phyloP scores from a whole-genome alignment of 2,797 vertebrate species.

The Siniperca scherzeri region DNA sequence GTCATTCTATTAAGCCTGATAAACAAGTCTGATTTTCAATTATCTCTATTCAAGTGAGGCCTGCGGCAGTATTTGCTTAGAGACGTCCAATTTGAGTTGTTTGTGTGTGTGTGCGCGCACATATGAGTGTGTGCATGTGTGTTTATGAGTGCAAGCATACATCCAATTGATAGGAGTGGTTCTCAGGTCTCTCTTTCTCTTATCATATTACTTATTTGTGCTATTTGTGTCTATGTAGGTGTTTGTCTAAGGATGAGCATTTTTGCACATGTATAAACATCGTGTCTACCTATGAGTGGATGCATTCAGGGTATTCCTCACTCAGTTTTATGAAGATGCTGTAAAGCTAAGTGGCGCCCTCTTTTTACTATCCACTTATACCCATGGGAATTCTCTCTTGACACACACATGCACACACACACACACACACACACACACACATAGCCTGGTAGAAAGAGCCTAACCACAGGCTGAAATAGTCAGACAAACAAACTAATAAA shows the following conservation, averaged over 20 bases:
- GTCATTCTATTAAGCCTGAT: constrained; percentile 84
- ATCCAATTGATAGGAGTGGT: constrained; percentile 33
- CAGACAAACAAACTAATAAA: constrained; percentile 72
- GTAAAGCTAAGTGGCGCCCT: constrained; percentile 59
- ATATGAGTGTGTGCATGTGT: background rate
- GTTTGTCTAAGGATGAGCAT: constrained; percentile 9
- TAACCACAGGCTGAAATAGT: constrained; percentile 40
- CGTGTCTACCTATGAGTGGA: constrained; percentile 34
- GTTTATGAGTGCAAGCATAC: constrained; percentile 34
- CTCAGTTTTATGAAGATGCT: constrained; percentile 60
- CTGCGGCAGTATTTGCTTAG: constrained; percentile 76
- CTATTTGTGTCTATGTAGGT: constrained; percentile 39
- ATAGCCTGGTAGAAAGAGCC: background rate
- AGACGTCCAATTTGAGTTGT: constrained; percentile 65
- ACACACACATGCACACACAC: constrained; percentile 21
- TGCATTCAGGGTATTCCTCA: constrained; percentile 30
- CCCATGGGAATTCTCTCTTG: constrained; percentile 43
- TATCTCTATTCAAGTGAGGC: constrained; percentile 85
- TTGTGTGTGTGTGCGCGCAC: constrained; percentile 18
- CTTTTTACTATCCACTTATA: constrained; percentile 45
- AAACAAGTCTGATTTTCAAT: constrained; percentile 86
- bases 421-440: constrained; percentile 33
- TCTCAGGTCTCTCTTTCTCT: constrained; percentile 34
- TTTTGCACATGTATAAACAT: constrained; percentile 42
- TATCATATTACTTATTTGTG: constrained; percentile 50